Percentiles rank a stretch among this genome's conserved stretches.
Evolutionary conservation across 2,797 vertebrate genomes (phyloP).

Genomic region (Argya squamiceps): DNA sequence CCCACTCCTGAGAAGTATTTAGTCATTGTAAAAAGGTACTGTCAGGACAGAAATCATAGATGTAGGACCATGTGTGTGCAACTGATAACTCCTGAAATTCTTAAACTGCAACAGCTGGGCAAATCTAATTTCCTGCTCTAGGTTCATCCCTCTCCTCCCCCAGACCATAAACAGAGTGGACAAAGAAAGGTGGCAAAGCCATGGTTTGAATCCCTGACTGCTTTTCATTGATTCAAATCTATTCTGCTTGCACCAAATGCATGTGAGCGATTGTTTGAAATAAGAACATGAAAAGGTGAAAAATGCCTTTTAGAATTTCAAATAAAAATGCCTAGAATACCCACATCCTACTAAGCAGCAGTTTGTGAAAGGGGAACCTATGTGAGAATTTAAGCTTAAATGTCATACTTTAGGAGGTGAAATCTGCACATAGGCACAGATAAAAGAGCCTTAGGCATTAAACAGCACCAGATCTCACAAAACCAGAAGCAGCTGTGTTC

Average conservation of each 20-base stretch:
- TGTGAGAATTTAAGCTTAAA: neutral
- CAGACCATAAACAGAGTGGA: neutral
- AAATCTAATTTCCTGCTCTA: conserved; percentile 5
- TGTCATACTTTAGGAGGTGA: neutral
- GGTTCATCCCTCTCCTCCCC: neutral
- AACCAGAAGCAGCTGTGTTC: neutral
- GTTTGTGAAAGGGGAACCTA: neutral
- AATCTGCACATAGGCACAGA: neutral
- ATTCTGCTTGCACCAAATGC: neutral
- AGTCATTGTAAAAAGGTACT: neutral
- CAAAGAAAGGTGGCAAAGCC: neutral
- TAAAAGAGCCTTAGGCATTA: neutral
- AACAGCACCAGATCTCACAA: neutral
- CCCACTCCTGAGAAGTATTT: neutral
- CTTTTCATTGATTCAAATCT: neutral
- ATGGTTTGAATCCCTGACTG: neutral
- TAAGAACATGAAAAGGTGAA: neutral
- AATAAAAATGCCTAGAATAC: neutral
- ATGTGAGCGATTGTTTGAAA: neutral
- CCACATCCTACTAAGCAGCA: neutral
- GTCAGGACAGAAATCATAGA: neutral
- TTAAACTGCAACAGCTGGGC: neutral
- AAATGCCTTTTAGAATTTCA: neutral
- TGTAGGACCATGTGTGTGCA: neutral
- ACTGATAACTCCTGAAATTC: conserved; percentile 20